These are phyloP conservation scores for Peromyscus nudipes DNA, from an alignment of 2,797 vertebrate genomes.

Conservation along the genomic window DNA sequence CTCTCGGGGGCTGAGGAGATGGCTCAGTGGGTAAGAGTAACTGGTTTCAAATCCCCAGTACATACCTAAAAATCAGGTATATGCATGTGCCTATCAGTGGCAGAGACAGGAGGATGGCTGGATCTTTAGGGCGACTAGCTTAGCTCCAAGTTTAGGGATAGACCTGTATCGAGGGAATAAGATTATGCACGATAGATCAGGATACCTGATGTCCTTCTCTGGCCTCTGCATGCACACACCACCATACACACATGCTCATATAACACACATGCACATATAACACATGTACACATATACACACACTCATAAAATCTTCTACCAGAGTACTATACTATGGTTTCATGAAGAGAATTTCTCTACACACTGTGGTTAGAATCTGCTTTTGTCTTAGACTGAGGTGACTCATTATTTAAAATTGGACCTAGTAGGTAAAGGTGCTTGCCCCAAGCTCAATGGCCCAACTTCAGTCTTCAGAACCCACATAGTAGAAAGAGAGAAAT, in stretches of 20 bases:
- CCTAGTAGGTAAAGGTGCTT: background rate
- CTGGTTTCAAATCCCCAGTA: background rate
- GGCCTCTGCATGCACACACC: background rate
- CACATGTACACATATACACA: background rate
- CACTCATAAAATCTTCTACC: constrained; percentile 83
- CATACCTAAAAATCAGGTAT: background rate
- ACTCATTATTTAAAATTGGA: constrained; percentile 48
- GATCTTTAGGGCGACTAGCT: background rate
- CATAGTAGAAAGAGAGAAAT: background rate
- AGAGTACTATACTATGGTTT: background rate
- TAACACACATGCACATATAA: background rate
- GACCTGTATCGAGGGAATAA: background rate
- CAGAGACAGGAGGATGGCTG: background rate
- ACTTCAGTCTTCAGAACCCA: background rate
- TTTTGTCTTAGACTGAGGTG: constrained; percentile 68
- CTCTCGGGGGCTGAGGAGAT: constrained; percentile 61
- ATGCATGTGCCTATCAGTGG: background rate
- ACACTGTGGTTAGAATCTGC: background rate
- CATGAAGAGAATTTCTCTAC: constrained; percentile 68
- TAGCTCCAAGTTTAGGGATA: background rate
- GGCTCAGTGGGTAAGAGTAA: background rate
- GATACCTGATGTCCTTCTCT: background rate
- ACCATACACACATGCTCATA: background rate
- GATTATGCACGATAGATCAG: background rate
- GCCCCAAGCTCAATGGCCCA: background rate